A percentile compares a stretch with the other conserved stretches of the same genome.
Evolutionary conservation across 2,888 invertebrate species (phyloP).

Genomic region (Eurytoma adleriae): DNA sequence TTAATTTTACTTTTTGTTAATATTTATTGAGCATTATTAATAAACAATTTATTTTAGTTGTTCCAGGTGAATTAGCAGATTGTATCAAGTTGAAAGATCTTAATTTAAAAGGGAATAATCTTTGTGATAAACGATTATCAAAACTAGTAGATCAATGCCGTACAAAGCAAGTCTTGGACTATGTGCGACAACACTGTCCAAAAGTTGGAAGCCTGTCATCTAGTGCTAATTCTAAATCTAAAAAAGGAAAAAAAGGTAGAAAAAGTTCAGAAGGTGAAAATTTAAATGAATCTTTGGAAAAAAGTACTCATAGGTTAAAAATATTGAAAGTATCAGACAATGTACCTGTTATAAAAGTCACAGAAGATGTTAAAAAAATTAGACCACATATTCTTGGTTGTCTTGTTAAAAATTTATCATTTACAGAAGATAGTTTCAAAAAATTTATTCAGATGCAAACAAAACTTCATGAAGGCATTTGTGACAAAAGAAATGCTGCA

Average conservation of each 20-base stretch:
- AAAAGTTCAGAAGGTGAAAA: constrained; percentile 68
- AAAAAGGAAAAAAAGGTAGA: constrained; percentile 69
- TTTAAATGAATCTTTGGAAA: constrained; percentile 60
- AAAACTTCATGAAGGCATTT: constrained; percentile 85
- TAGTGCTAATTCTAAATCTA: constrained; percentile 62
- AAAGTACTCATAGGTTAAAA: constrained; percentile 71
- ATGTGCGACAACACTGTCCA: constrained; percentile 83
- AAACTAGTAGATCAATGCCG: constrained; percentile 87
- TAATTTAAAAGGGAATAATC: constrained; percentile 85
- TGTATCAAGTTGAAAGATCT: constrained; percentile 87
- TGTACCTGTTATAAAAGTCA: constrained; percentile 77
- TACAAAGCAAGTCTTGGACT: constrained; percentile 86
- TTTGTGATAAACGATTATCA: constrained; percentile 84
- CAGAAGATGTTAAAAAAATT: constrained; percentile 80
- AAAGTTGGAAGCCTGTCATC: constrained; percentile 67
- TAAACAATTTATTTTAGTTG: constrained; percentile 65
- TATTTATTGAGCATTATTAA: constrained; percentile 2
- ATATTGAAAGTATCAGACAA: constrained; percentile 75
- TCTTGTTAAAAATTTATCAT: constrained; percentile 81
- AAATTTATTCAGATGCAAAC: constrained; percentile 89
- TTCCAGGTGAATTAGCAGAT: constrained; percentile 84
- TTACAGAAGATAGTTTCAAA: constrained; percentile 82
- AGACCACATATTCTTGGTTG: constrained; percentile 87
- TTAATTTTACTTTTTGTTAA: background rate
- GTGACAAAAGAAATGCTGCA: constrained; percentile 86